Conservation (phyloP, 2,888 invertebrate species). For the Thereva nobilitata region DNA sequence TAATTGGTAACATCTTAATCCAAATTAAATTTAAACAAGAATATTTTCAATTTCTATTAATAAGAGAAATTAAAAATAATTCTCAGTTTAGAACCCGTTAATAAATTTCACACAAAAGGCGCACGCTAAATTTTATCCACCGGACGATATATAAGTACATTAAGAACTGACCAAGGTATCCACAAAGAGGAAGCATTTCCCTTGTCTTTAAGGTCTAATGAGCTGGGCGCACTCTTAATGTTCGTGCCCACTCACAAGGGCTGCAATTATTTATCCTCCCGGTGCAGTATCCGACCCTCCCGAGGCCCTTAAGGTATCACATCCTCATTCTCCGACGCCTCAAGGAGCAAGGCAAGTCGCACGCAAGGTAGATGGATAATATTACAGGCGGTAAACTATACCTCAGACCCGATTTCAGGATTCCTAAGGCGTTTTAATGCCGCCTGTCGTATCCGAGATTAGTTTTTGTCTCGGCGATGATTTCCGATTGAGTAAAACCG, state of each 20-base stretch:
- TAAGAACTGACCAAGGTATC: conserved; percentile 20
- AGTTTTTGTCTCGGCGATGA: conserved; percentile 9
- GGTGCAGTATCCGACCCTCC: conserved; percentile 9
- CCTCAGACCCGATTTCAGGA: background rate
- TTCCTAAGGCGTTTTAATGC: conserved; percentile 6
- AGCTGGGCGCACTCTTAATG: background rate
- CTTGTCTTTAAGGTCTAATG: conserved; percentile 15
- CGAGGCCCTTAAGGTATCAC: conserved; percentile 1
- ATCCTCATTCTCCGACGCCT: background rate
- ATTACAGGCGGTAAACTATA: conserved; percentile 22
- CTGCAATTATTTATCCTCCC: conserved; percentile 6
- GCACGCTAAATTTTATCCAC: conserved; percentile 7
- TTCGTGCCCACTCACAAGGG: conserved; percentile 6
- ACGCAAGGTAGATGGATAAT: conserved; percentile 19
- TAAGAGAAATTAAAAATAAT: background rate
- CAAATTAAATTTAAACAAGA: background rate
- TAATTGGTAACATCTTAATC: conserved; percentile 4
- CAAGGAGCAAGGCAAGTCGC: conserved; percentile 18
- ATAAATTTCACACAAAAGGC: background rate
- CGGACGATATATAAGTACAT: conserved; percentile 2
- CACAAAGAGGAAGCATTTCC: conserved; percentile 5
- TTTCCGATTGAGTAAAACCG: conserved; percentile 6
- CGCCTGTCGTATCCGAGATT: conserved; percentile 2
- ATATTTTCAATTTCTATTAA: background rate
- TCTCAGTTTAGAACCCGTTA: conserved; percentile 2